Base-by-base conservation (phyloP, 2,888 invertebrate species). In the Microchrysa polita region DNA sequence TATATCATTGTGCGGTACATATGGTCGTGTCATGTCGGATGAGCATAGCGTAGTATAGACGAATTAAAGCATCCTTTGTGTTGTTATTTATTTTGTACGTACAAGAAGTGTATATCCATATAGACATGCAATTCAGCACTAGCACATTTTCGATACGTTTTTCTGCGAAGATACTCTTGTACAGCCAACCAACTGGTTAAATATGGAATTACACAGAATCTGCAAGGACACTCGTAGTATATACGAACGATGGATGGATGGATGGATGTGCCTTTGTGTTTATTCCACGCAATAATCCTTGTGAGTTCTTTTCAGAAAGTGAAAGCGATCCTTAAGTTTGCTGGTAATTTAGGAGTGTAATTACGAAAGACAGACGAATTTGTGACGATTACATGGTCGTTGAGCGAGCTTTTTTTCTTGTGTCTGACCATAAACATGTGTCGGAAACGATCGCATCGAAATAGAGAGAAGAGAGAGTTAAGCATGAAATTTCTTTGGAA, bases 341-440 rank as follows among this genome's bases (percentile, higher is more conserved):
- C 48, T 48, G 48, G 16, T n/a, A n/a, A 48, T 48, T 48, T 59
- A 23, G 23, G 27, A 20, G 23, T 59, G 65, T 65, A 65, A 65
- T 65, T 65, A 65, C 18, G 44, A 20, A 14, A 44, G 44, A 65
- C 44, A 44, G 65, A 18, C 44, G 20, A 65, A 65, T 44, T 44
- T 20, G 42, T 65, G 44, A 44, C 65, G 18, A 65, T 65, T 44
- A 65, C 44, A 59, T 10, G 22, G 22, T 23, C 20, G 14, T 34
- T 34, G 27, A 2, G 22, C 10, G 4, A 5, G 2, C 59, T 23
- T 23, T n/a, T n/a, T n/a, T n/a, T n/a, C n/a, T n/a, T n/a, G n/a
- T n/a, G n/a, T n/a, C 27, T 22, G 59, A 23, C 27, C 27, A 14
- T 23, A 23, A 59, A 23, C 59, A 59, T 23, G 27, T 59, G 59